Evolutionary conservation across 2,113 vertebrate species (phyloP).

Genomic region (Elephantulus edwardii): DNA sequence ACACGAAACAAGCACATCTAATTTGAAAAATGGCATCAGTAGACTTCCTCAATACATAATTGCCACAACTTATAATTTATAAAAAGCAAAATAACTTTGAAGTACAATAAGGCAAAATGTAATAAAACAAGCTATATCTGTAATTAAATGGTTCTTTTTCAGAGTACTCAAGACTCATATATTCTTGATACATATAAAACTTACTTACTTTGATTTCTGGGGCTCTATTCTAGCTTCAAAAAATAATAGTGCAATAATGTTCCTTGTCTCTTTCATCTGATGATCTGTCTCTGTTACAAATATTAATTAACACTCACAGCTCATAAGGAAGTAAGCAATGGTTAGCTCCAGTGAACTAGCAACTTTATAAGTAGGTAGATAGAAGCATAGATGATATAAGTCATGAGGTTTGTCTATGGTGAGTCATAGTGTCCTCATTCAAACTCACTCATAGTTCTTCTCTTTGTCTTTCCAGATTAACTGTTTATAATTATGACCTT

Average conservation of each 20-base stretch:
- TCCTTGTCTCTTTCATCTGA: constrained; percentile 36
- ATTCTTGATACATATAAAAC: neutral
- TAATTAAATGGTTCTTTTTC: neutral
- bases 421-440: constrained; percentile 32
- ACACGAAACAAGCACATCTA: too few relatives aligned
- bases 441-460: neutral
- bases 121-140: too few relatives aligned
- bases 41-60: too few relatives aligned
- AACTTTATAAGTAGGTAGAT: neutral
- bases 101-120: too few relatives aligned
- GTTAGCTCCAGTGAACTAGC: neutral
- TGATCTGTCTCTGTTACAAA: constrained; percentile 9
- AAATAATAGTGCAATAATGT: neutral
- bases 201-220: constrained; percentile 20
- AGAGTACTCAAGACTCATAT: neutral
- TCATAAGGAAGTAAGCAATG: neutral
- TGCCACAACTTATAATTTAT: too few relatives aligned
- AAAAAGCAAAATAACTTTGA: too few relatives aligned
- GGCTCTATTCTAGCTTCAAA: constrained; percentile 11
- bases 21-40: too few relatives aligned
- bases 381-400: neutral
- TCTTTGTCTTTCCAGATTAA: constrained; percentile 12
- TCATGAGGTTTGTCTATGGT: constrained; percentile 34
- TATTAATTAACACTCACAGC: constrained; percentile 22
- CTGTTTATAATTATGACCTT: constrained; percentile 20